phyloP scores from a whole-genome alignment of 2,113 vertebrate species.

The Hiodon tergisus region DNA sequence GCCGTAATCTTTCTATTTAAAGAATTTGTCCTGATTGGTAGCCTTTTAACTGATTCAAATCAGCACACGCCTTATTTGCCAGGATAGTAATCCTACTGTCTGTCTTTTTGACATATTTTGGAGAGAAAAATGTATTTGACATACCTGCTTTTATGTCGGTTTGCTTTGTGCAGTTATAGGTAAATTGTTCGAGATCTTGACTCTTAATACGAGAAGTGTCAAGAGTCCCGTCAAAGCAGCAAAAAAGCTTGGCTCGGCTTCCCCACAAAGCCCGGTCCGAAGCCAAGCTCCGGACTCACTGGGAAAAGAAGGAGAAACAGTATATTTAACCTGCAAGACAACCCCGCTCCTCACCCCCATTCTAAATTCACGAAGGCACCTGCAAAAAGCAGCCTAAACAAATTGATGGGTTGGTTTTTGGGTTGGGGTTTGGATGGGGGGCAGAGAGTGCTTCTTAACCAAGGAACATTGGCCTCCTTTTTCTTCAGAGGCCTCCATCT shows the following conservation, averaged over 20 bases:
- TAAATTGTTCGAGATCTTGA: too few species aligned
- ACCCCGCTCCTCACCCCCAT: slow-evolving; percentile 31
- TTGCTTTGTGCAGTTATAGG: too few species aligned
- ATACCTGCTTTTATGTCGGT: too few species aligned
- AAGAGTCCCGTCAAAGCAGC: too few species aligned
- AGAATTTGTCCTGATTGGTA: too few species aligned
- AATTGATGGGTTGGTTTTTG: slow-evolving; percentile 52
- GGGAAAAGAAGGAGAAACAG: slow-evolving; percentile 41
- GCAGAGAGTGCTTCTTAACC: slow-evolving; percentile 64
- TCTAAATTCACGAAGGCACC: slow-evolving; percentile 19
- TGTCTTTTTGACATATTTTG: too few species aligned
- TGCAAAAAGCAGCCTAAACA: slow-evolving; percentile 65
- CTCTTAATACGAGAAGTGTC: too few species aligned
- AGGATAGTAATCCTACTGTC: too few species aligned
- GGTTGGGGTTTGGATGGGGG: not conserved
- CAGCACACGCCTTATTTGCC: too few species aligned
- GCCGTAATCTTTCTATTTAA: too few species aligned
- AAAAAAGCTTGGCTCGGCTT: slow-evolving; percentile 11
- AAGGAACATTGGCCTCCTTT: slow-evolving; percentile 72
- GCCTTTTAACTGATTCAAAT: too few species aligned
- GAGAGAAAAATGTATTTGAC: too few species aligned
- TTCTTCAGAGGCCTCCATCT: slow-evolving; percentile 79
- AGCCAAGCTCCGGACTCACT: slow-evolving; percentile 25
- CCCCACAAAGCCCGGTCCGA: slow-evolving; percentile 32
- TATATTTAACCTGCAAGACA: slow-evolving; percentile 59